phyloP scores from a whole-genome alignment of 2,113 vertebrate genomes.

The Atractosteus spatula region DNA sequence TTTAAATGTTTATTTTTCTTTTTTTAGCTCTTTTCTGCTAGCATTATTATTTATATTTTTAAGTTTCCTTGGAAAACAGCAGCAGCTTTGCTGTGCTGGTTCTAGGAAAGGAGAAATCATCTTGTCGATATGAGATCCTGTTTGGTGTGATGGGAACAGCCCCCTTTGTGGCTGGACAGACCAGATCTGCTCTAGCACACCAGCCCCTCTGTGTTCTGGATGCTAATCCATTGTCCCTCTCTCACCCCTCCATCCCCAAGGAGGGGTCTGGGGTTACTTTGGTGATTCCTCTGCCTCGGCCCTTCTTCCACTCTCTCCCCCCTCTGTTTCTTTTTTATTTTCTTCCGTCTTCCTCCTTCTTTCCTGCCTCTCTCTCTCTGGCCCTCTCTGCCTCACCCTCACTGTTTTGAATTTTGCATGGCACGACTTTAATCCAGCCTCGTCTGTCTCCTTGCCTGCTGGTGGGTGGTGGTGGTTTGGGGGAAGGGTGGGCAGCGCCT shows the following conservation, averaged over 20 bases:
- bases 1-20: too few relatives aligned
- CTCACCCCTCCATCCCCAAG: neutral
- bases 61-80: too few relatives aligned
- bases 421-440: constrained; percentile 39
- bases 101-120: too few relatives aligned
- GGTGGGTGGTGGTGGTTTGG: constrained; percentile 37
- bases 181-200: neutral
- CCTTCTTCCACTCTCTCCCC: neutral
- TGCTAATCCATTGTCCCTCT: constrained; percentile 16
- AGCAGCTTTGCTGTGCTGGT: too few relatives aligned
- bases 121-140: too few relatives aligned
- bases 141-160: too few relatives aligned
- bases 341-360: neutral
- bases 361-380: constrained; percentile 5
- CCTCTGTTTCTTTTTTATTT: constrained; percentile 20
- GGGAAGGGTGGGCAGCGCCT: constrained; percentile 41
- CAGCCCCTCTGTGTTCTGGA: neutral
- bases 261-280: neutral
- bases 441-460: constrained; percentile 40
- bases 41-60: too few relatives aligned
- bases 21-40: too few relatives aligned
- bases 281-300: neutral
- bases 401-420: constrained; percentile 39
- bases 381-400: constrained; percentile 7
- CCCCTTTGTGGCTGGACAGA: too few relatives aligned